Base-by-base conservation (phyloP, 1,140 invertebrate species). In the Delia radicum region DNA sequence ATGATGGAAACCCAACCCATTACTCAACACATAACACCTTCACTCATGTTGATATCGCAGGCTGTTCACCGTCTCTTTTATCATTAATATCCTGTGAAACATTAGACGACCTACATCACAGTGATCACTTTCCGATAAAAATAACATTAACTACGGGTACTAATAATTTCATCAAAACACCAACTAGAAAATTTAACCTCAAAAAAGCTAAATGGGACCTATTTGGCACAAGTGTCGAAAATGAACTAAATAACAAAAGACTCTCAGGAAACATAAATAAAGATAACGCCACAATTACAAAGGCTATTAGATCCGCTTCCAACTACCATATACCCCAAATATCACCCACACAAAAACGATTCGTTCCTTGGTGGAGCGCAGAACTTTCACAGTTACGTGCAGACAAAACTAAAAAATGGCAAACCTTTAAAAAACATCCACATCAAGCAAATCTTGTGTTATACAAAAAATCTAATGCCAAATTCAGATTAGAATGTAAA, bases 1-100 rank as follows among this genome's bases (percentile, higher is more conserved):
- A 42, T 3, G 69, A 72, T 21, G 31, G 31, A n/a, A 33, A 21
- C 18, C 21, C 33, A 5, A 72, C 33, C 15, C 69, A 72, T 31
- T 31, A 37, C 37, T 37, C 29, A 24, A 72, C 69, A 37, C 69
- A 72, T n/a, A 72, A 42, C 29, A 72, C 69, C 8, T 33, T 72
- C 28, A 72, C 69, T n/a, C 69, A 72, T 21, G 8, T 72, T 15
- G n/a, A 33, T 24, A 33, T 72, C 12, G 37, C 29, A 18, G 28
- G 28, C 28, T 72, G 69, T 21, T 72, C 69, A 15, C 69, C 69
- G 7, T 13, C 12, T 3, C 15, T 72, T 15, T 15, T 31, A 28
- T 10, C 69, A 33, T 24, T 31, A 24, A 37, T 31, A 24, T 5
- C 21, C 18, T 72, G 31, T 28, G 12, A 18, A 2, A 72, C 29